Base-by-base conservation (phyloP, 2,888 invertebrate genomes). In the Pammene aurita region DNA sequence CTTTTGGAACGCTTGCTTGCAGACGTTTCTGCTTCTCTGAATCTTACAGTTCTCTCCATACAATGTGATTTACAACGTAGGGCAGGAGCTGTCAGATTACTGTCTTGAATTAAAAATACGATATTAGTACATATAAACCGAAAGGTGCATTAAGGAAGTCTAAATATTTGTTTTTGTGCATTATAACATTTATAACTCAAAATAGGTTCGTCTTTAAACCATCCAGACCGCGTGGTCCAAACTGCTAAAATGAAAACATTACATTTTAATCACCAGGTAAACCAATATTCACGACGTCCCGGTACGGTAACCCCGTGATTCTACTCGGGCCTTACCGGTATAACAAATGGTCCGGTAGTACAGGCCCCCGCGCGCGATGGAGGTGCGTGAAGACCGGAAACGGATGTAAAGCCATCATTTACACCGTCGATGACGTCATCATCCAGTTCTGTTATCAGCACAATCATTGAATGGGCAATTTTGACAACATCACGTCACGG, bases 261-360 rank as follows among this genome's bases (percentile, higher is more conserved):
- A n/a, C 14, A 14, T 46, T 46, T 46, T 62, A 67, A 68, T 26
- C 64, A 46, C 7, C n/a, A 65, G 18, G 35, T 38, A 16, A 34
- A 10, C 69, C 72, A 18, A 7, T 73, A 9, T 76, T 72, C 54
- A 57, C 68, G 2, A 50, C 7, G n/a, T 61, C 61, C 38, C 61
- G 61, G 48, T 38, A 13, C 18, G 61, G 61, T 13, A 61, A 61
- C 16, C 61, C 61, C 1, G 73, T 79, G 0, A 73, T 83, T 10
- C 72, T 78, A 35, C 62, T 80, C 9, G 82, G 80, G 5, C 62
- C 18, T 0, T 75, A 81, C 66, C 74, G 79, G 50, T 85, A 78
- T 60, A 77, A 79, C 52, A 78, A 74, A 52, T 74, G 75, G 67
- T 73, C 71, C 11, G 71, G 75, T 7, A 75, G 61, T 16, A 66